These are phyloP conservation scores for Sinonovacula constricta DNA, from an alignment of 1,140 invertebrate genomes.

Conservation along the genomic window DNA sequence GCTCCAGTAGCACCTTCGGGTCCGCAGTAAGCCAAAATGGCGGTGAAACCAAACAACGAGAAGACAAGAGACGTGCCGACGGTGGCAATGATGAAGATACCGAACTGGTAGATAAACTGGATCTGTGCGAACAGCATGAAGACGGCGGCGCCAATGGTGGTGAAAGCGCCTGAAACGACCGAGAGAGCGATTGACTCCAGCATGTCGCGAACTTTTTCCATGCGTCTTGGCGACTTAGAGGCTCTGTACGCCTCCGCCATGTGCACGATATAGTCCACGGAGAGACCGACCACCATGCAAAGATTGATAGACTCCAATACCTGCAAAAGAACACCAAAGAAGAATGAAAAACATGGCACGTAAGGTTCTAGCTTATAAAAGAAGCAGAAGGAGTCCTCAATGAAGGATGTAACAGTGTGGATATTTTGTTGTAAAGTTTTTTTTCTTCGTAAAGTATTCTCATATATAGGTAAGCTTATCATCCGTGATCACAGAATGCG, in stretches of 20 bases:
- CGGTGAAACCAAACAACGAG: conserved; percentile 60
- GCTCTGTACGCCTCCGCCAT: conserved; percentile 70
- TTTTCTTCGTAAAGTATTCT: too few species aligned
- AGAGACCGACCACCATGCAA: conserved; percentile 69
- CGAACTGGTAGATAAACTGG: conserved; percentile 69
- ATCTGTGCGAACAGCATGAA: conserved; percentile 69
- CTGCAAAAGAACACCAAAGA: conserved; percentile 63
- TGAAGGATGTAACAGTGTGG: too few species aligned
- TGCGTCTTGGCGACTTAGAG: conserved; percentile 52
- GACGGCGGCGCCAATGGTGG: conserved; percentile 65
- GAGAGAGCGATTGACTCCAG: conserved; percentile 67
- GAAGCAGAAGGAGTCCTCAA: too few species aligned
- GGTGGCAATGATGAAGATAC: conserved; percentile 66
- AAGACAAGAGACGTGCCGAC: conserved; percentile 60
- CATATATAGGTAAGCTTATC: too few species aligned
- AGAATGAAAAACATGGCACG: too few species aligned
- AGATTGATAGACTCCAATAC: conserved; percentile 72
- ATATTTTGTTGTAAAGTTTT: too few species aligned
- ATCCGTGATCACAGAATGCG: too few species aligned
- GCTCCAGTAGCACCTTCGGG: conserved; percentile 63
- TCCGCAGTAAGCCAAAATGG: conserved; percentile 60
- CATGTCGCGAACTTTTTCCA: conserved; percentile 60
- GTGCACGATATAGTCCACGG: conserved; percentile 74
- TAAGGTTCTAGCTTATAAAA: too few species aligned
- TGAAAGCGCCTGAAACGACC: conserved; percentile 65